Evolutionary conservation across 37 sponge, comb jelly and placozoan species (phyloP).

Genomic region (Ianthella basta): DNA sequence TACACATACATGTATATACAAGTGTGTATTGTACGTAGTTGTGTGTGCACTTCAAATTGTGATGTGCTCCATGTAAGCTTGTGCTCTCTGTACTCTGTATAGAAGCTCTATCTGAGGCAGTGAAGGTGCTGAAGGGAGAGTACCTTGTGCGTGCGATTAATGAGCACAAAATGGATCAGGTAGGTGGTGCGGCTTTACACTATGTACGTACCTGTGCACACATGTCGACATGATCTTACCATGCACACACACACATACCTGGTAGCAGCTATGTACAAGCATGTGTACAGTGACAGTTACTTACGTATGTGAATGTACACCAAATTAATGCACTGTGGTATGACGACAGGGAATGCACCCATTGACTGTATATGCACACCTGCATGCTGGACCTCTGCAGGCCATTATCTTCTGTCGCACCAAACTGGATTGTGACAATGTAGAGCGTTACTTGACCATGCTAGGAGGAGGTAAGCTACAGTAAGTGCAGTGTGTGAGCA

Average conservation of each 20-base stretch:
- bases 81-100: not conserved
- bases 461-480: slow-evolving; percentile 62
- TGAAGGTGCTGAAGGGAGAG: slow-evolving; percentile 89
- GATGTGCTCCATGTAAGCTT: no score
- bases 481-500: not conserved
- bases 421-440: slow-evolving; percentile 97
- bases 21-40: not conserved
- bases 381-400: not conserved
- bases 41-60: no score
- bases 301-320: no score
- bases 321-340: no score
- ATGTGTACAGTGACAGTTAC: no score
- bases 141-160: slow-evolving; percentile 86
- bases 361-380: no score
- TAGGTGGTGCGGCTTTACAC: not conserved
- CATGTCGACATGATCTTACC: no score
- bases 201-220: slow-evolving; percentile 1
- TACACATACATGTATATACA: slow-evolving; percentile 31
- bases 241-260: no score
- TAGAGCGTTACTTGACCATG: slow-evolving; percentile 75
- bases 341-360: no score
- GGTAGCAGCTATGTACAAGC: no score
- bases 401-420: slow-evolving; percentile 97
- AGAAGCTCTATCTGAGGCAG: slow-evolving; percentile 88
- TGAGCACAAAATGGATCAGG: slow-evolving; percentile 89